A percentile compares a stretch with the other conserved stretches of the same genome.
These are phyloP conservation scores for Phengaris alcon DNA, from an alignment of 2,888 invertebrate genomes.

Conservation along the genomic window DNA sequence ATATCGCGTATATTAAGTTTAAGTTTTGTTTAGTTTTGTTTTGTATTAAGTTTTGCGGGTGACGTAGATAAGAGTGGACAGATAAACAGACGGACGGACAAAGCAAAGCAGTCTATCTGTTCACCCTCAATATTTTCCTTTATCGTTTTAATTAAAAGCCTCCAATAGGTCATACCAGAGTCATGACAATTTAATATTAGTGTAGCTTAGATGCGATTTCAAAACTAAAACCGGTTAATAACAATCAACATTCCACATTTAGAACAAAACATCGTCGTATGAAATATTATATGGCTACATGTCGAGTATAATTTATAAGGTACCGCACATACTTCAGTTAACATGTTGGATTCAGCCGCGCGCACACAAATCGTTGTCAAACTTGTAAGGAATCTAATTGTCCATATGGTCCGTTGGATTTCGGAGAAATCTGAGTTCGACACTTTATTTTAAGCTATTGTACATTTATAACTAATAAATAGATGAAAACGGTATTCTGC, in stretches of 20 bases:
- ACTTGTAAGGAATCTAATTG: not conserved
- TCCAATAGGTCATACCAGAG: no score
- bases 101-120: no score
- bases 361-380: not conserved
- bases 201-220: not conserved
- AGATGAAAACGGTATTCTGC: no score
- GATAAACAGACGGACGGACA: no score
- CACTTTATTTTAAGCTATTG: not conserved
- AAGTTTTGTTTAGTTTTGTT: no score
- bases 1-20: no score
- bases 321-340: not conserved
- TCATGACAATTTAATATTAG: no score
- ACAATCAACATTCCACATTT: conserved; percentile 19
- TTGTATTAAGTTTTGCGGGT: no score
- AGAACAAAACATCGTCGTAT: not conserved
- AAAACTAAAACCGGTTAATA: not conserved
- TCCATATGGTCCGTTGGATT: not conserved
- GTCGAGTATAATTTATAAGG: not conserved
- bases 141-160: no score
- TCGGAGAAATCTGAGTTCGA: not conserved
- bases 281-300: not conserved
- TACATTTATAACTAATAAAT: no score
- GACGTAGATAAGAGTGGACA: no score
- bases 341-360: conserved; percentile 9
- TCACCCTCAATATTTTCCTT: no score